phyloP scores from a whole-genome alignment of 1,140 invertebrate species.

The Condylostylus longicornis region DNA sequence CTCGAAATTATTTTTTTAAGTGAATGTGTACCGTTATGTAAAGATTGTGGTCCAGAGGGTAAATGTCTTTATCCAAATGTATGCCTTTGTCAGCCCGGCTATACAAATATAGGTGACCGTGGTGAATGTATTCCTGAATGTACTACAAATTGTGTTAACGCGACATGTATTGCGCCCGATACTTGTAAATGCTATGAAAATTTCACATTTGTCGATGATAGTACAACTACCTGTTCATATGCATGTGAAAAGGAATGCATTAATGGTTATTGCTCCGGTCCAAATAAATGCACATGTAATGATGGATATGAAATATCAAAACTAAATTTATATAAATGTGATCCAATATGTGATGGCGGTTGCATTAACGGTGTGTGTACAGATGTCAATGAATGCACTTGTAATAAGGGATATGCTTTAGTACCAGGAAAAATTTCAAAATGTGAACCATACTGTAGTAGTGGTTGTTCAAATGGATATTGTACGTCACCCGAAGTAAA shows the following conservation, averaged over 20 bases:
- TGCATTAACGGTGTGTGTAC: constrained; percentile 29
- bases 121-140: constrained; percentile 18
- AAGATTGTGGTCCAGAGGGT: constrained; percentile 17
- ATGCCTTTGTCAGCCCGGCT: constrained; percentile 18
- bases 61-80: constrained; percentile 17
- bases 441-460: constrained; percentile 21
- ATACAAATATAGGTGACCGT: constrained; percentile 12
- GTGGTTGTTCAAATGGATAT: constrained; percentile 25
- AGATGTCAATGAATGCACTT: constrained; percentile 32
- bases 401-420: constrained; percentile 20
- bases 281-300: constrained; percentile 39
- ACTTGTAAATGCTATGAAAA: constrained; percentile 23
- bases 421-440: constrained; percentile 12
- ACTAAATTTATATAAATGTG: constrained; percentile 14
- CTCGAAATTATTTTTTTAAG: constrained; percentile 7
- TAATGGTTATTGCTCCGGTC: constrained; percentile 43
- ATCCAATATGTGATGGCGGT: constrained; percentile 19
- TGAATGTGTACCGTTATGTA: constrained; percentile 18
- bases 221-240: constrained; percentile 32
- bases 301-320: constrained; percentile 12
- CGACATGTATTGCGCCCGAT: constrained; percentile 32
- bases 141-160: constrained; percentile 27
- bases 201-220: constrained; percentile 12
- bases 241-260: constrained; percentile 39
- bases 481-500: constrained; percentile 21